Conservation (phyloP, 2,888 invertebrate genomes). For the Seira ritae region DNA sequence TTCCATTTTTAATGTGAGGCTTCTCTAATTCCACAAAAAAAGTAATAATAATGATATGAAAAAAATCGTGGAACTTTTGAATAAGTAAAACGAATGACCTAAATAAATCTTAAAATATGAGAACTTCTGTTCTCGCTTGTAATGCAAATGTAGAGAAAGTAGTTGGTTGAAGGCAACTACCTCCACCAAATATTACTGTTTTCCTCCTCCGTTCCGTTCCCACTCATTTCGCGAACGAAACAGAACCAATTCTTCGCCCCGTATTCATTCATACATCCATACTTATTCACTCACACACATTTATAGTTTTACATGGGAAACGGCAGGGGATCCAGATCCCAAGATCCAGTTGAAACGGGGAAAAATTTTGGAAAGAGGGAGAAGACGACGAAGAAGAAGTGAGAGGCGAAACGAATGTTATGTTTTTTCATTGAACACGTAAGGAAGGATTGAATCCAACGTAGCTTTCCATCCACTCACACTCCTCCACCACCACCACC, state of each 20-base stretch:
- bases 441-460: slow-evolving; percentile 5
- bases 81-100: slow-evolving; percentile 37
- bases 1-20: slow-evolving; percentile 1
- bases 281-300: no score
- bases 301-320: slow-evolving; percentile 2
- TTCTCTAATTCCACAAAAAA: background rate
- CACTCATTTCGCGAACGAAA: background rate
- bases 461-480: slow-evolving; percentile 17
- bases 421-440: slow-evolving; percentile 24
- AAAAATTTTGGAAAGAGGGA: no score
- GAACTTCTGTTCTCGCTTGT: slow-evolving; percentile 41
- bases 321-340: background rate
- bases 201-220: background rate
- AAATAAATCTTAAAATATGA: slow-evolving; percentile 41
- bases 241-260: background rate
- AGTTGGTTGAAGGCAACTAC: slow-evolving; percentile 11
- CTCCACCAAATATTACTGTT: background rate
- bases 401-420: slow-evolving; percentile 17
- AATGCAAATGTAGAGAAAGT: slow-evolving; percentile 36
- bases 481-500: background rate
- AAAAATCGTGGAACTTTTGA: slow-evolving; percentile 17
- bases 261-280: background rate
- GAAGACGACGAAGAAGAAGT: no score
- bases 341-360: no score
- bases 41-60: background rate